phyloP scores from a whole-genome alignment of 2,113 vertebrate species.

The Mus spicilegus region DNA sequence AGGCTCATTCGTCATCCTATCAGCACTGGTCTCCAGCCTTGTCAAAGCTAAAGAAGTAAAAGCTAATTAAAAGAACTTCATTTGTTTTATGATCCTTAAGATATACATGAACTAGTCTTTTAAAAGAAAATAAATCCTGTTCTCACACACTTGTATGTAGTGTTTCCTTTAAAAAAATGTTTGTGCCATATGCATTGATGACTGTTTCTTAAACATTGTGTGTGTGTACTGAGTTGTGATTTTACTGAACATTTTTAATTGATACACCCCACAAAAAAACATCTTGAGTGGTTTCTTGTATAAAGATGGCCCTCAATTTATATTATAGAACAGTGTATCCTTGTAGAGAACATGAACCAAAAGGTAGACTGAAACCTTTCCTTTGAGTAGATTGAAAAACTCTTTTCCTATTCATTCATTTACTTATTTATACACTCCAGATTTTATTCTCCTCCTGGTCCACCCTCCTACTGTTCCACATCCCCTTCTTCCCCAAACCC shows the following conservation, averaged over 20 bases:
- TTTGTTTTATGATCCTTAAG: constrained; percentile 22
- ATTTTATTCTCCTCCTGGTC: too few species aligned
- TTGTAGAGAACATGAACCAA: not conserved
- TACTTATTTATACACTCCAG: too few species aligned
- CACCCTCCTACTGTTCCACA: too few species aligned
- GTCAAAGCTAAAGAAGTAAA: constrained; percentile 54
- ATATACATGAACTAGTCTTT: not conserved
- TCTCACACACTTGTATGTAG: constrained; percentile 43
- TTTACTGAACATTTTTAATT: not conserved
- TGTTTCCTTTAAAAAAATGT: not conserved
- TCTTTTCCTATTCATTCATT: not conserved
- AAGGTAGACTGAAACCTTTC: not conserved
- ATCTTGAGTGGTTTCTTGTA: not conserved
- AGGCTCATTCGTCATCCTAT: not conserved
- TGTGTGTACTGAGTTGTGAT: not conserved
- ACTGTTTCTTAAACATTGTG: not conserved
- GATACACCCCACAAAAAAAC: not conserved
- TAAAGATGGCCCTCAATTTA: not conserved
- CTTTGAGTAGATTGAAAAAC: not conserved
- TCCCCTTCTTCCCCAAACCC: too few species aligned
- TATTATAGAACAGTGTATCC: not conserved
- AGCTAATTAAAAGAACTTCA: not conserved
- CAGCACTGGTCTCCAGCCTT: constrained; percentile 30
- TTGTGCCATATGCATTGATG: not conserved
- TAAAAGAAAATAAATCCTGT: constrained; percentile 43